phyloP scores from a whole-genome alignment of 2,113 vertebrate species.

The Clarias magur region DNA sequence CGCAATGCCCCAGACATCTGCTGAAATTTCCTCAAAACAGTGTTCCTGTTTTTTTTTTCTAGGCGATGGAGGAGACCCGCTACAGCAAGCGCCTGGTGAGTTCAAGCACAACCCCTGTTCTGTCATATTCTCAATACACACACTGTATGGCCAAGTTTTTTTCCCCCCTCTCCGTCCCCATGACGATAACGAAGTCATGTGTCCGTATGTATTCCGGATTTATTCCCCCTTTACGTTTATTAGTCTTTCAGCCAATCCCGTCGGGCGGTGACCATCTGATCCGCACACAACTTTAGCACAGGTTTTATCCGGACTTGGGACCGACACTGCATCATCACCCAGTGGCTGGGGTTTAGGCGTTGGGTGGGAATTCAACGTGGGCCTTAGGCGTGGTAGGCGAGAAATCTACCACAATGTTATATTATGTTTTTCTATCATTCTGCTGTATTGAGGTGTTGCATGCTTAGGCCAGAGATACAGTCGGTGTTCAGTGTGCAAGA shows the following conservation, averaged over 20 bases:
- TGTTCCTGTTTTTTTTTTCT: slow-evolving; percentile 9
- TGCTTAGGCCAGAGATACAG: background rate
- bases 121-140: background rate
- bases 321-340: too few species aligned
- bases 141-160: background rate
- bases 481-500: background rate
- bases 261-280: too few species aligned
- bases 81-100: slow-evolving; percentile 97
- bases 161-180: too few species aligned
- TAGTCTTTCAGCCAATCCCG: too few species aligned
- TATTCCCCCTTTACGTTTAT: background rate
- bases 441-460: background rate
- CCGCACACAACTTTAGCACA: too few species aligned
- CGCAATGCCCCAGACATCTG: background rate
- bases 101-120: slow-evolving; percentile 38
- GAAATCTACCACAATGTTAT: too few species aligned
- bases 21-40: background rate
- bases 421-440: too few species aligned
- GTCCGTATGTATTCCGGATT: background rate
- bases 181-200: too few species aligned
- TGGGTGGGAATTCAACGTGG: too few species aligned
- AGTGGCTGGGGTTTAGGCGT: too few species aligned
- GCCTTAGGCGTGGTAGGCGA: too few species aligned
- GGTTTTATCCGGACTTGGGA: too few species aligned
- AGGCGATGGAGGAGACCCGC: slow-evolving; percentile 84